A percentile compares a stretch with the other conserved stretches of the same genome.
phyloP scores from a whole-genome alignment of 37 sponge, comb jelly and placozoan species.

The Petrosia ficiformis region DNA sequence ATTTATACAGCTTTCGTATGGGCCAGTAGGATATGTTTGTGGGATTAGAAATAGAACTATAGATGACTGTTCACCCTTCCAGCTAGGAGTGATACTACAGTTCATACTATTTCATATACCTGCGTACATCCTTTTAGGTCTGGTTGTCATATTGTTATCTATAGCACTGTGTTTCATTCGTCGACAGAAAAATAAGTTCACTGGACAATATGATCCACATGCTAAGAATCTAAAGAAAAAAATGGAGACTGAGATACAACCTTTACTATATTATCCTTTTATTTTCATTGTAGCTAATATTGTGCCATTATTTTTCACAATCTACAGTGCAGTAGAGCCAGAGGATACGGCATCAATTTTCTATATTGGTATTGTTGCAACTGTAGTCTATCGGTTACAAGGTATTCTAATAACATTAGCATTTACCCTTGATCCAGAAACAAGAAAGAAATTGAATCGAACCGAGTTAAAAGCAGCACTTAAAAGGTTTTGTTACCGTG shows the following conservation, averaged over 20 bases:
- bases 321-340: background rate
- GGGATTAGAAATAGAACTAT: background rate
- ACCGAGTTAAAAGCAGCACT: background rate
- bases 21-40: constrained; percentile 28
- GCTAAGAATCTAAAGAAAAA: background rate
- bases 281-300: background rate
- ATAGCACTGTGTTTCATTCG: background rate
- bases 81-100: background rate
- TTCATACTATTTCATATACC: constrained; percentile 11
- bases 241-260: background rate
- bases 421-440: background rate
- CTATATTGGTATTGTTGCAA: background rate
- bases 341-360: background rate
- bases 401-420: background rate
- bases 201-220: background rate
- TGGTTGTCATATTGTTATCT: constrained; percentile 1
- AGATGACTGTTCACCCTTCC: background rate
- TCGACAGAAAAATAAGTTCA: background rate
- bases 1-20: constrained; percentile 49
- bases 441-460: background rate
- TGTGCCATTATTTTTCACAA: background rate
- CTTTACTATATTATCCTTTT: background rate
- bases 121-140: constrained; percentile 5
- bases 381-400: constrained; percentile 1
- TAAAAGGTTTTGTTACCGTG: too few species aligned